These are phyloP conservation scores for Eupithecia vulgata DNA, from an alignment of 2,888 invertebrate species.

Conservation along the genomic window DNA sequence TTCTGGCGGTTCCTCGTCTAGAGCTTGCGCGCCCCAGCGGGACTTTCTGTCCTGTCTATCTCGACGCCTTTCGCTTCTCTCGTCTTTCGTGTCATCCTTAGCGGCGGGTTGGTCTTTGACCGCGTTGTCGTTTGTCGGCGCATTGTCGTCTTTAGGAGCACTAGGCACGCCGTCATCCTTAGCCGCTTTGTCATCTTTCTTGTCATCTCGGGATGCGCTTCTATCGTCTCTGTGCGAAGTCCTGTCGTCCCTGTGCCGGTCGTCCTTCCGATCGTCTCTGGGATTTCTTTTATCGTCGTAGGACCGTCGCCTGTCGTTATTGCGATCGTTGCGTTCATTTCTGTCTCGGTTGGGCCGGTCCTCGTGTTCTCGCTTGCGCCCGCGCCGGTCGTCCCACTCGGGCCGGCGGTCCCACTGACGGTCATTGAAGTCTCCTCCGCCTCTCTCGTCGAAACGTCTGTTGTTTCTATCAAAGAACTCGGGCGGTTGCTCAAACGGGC, in stretches of 20 bases:
- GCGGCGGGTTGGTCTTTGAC: constrained; percentile 8
- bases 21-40: constrained; percentile 73
- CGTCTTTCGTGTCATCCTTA: constrained; percentile 15
- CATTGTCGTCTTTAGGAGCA: constrained; percentile 33
- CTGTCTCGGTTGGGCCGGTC: constrained; percentile 29
- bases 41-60: constrained; percentile 69
- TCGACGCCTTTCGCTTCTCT: constrained; percentile 27
- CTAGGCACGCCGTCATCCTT: constrained; percentile 35
- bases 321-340: constrained; percentile 46
- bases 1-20: not conserved
- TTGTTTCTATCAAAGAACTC: constrained; percentile 75
- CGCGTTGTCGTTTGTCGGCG: not conserved
- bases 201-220: constrained; percentile 7
- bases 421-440: constrained; percentile 61
- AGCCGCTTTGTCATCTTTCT: constrained; percentile 13
- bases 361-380: constrained; percentile 45
- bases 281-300: constrained; percentile 21
- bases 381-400: constrained; percentile 60
- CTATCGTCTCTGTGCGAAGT: constrained; percentile 24
- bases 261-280: constrained; percentile 32
- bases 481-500: constrained; percentile 65
- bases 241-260: constrained; percentile 44
- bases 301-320: constrained; percentile 16
- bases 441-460: constrained; percentile 73
- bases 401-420: constrained; percentile 68